A percentile compares a stretch with the other conserved stretches of the same genome.
phyloP scores from a whole-genome alignment of 2,888 invertebrate species.

The Lasioglossum zephyrum region DNA sequence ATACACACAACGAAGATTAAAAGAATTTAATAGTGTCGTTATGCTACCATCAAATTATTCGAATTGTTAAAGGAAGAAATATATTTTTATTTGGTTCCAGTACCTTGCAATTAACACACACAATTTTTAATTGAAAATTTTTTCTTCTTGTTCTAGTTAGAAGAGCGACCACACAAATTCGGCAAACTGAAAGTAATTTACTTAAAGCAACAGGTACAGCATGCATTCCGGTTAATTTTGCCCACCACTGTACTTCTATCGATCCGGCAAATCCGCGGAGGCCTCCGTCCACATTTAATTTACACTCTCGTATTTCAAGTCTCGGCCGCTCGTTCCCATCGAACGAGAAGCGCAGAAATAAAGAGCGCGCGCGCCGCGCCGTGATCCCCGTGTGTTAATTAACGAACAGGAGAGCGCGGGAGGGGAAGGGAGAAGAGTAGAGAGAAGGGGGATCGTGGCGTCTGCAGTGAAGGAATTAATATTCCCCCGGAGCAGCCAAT shows the following conservation, averaged over 20 bases:
- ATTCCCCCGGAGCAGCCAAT: conserved; percentile 52
- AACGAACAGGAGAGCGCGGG: conserved; percentile 9
- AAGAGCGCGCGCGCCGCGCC: not conserved
- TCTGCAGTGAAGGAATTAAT: conserved; percentile 39
- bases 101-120: too few species aligned
- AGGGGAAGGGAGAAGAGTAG: not conserved
- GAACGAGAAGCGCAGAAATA: not conserved
- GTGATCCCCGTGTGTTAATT: conserved; percentile 37
- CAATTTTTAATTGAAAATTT: too few species aligned
- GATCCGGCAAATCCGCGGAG: not conserved
- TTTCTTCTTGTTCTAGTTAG: too few species aligned
- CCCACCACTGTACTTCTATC: not conserved
- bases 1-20: too few species aligned
- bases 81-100: too few species aligned
- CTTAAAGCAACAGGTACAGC: not conserved
- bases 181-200: not conserved
- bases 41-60: too few species aligned
- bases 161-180: not conserved
- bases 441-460: not conserved
- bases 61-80: too few species aligned
- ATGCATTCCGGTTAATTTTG: not conserved
- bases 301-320: conserved; percentile 4
- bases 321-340: not conserved
- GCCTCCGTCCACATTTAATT: not conserved
- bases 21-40: too few species aligned